Base-by-base conservation (phyloP, 2,113 vertebrate species). In the Pagrus major region DNA sequence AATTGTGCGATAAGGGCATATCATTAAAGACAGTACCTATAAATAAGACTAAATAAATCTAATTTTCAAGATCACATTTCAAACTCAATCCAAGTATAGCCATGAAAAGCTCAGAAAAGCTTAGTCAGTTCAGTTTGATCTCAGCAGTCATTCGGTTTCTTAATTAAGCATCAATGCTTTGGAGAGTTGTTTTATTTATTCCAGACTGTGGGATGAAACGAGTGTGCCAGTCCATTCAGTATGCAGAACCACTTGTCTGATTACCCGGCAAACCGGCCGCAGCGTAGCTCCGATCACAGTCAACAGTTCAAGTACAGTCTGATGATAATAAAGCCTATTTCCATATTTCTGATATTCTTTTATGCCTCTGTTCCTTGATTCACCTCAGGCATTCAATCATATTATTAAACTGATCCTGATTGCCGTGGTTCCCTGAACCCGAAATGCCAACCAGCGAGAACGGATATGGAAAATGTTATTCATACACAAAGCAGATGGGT, bases 391-490 rank as follows among this genome's bases (percentile, higher is more conserved):
- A 56, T 81, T 78, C 88, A 88, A 64, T 87, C 77, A 80, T 46
- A 67, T 71, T 80, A 82, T 87, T 85, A 80, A 87, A 89, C 75
- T 76, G 56, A 41, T 69, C 71, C 67, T 88, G 87, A 86, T 82
- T 85, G 70, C 68, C n/a, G 64, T 70, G 80, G 39, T 73, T 88
- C 78, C 64, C 67, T 69, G 51, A 86, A 73, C 83, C 76, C 69
- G 49, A 93, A 92, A 92, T 88, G 75, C 81, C 85, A 87, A 68
- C 60, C 80, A 73, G 69, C 37, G 16, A 71, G 77, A 78, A 39
- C 20, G 59, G 56, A 85, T 85, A 70, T 70, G 84, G 83, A 90
- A 89, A 92, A 86, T 80, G 64, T 78, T 84, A 84, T 92, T 93
- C 78, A 84, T 81, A 64, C 56, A 72, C 78, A 81, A 90, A 86